Percentiles rank a stretch among this genome's conserved stretches.
phyloP scores from a whole-genome alignment of 2,797 vertebrate species.

The Chromis chromis region DNA sequence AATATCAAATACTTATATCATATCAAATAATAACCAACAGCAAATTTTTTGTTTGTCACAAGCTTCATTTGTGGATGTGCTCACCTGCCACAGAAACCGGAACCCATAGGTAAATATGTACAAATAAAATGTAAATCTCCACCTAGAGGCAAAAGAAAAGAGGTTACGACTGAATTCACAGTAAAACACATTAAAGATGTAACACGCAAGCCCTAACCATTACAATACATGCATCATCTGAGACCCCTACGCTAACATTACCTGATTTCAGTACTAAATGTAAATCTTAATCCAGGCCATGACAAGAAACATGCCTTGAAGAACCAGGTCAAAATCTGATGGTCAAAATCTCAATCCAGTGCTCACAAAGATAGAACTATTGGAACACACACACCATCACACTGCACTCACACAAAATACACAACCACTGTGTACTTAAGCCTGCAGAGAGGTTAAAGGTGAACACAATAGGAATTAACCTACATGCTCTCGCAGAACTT shows the following conservation, averaged over 20 bases:
- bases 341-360: neutral
- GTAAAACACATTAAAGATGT: neutral
- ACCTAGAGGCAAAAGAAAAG: conserved; percentile 83
- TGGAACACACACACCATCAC: neutral
- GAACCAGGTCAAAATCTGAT: neutral
- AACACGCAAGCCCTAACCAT: neutral
- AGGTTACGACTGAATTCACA: conserved; percentile 23
- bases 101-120: conserved; percentile 94
- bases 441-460: conserved; percentile 33
- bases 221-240: neutral
- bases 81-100: conserved; percentile 95
- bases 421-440: neutral
- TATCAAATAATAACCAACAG: neutral
- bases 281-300: neutral
- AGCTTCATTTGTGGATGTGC: conserved; percentile 54
- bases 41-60: neutral
- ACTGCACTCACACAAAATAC: conserved; percentile 3
- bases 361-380: neutral
- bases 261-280: neutral
- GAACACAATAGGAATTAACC: conserved; percentile 57
- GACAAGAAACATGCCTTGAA: neutral
- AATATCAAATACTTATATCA: neutral
- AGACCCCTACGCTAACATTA: neutral
- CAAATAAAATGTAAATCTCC: conserved; percentile 97
- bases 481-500: conserved; percentile 99